phyloP scores from a whole-genome alignment of 2,888 invertebrate genomes.

The Eremobia ochroleuca region DNA sequence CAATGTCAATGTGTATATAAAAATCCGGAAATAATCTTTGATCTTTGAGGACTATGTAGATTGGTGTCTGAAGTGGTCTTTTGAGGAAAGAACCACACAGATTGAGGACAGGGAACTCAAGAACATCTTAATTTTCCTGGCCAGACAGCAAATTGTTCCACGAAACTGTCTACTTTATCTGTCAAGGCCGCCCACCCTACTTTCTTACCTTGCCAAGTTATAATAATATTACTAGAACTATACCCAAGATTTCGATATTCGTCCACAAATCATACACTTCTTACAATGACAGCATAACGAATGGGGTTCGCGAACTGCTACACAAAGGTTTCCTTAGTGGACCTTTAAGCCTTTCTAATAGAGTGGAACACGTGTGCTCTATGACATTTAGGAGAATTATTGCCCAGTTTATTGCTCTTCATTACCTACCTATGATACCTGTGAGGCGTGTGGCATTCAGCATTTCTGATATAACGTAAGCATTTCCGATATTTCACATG shows the following conservation, averaged over 20 bases:
- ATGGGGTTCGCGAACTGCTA: conserved; percentile 74
- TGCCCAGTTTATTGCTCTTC: conserved; percentile 72
- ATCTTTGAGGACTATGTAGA: too few species aligned
- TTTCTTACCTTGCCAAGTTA: background rate
- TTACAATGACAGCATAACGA: conserved; percentile 75
- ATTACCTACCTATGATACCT: conserved; percentile 73
- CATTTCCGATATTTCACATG: conserved; percentile 56
- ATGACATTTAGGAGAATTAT: conserved; percentile 81
- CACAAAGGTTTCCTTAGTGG: conserved; percentile 72
- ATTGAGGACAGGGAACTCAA: background rate
- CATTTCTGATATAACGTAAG: conserved; percentile 58
- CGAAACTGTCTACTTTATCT: conserved; percentile 10
- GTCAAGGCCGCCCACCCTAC: background rate
- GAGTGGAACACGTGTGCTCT: conserved; percentile 78
- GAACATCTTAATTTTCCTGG: conserved; percentile 17
- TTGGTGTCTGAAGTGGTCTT: too few species aligned
- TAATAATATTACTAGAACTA: conserved; percentile 26
- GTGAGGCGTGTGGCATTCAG: conserved; percentile 58
- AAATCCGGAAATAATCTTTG: too few species aligned
- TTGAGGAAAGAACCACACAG: too few species aligned
- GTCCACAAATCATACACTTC: conserved; percentile 60
- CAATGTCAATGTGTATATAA: too few species aligned
- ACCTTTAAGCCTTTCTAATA: conserved; percentile 76
- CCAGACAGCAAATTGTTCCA: conserved; percentile 18
- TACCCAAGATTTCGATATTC: conserved; percentile 47